Base-by-base conservation (phyloP, 2,888 invertebrate genomes). In the Itoplectis maculator region DNA sequence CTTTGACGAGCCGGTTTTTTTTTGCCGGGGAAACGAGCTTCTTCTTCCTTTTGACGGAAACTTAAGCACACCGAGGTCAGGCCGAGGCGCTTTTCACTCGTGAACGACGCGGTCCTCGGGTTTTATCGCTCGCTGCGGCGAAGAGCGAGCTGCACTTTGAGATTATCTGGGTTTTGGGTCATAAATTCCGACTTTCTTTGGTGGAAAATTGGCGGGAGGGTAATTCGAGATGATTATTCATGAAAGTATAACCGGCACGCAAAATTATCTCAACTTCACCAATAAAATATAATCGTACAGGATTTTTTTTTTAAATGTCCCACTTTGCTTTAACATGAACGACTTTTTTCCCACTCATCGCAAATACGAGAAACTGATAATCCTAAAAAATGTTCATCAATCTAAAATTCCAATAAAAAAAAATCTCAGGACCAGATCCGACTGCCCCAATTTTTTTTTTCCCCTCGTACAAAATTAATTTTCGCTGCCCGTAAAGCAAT, bases 11-110 rank as follows among this genome's bases (percentile, higher is more conserved):
- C 8, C 8, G n/a, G 15, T 40, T 37, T 15, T 37, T 37, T 40
- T 37, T 15, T 37, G 37, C 8, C n/a, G n/a, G 61, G 9, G 37
- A 61, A 61, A 40, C 40, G 9, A 61, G 37, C 37, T 61, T 61
- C 40, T 61, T 18, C 61, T 15, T 61, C 37, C n/a, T 40, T 61
- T 61, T 15, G 37, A 61, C 40, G 37, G 37, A 61, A 61, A 61
- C 18, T 61, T 18, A 6, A 40, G 37, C 40, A 37, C 35, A 37
- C 35, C 37, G 40, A 2, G 54, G 37, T 61, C 18, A 35, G n/a
- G 35, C 56, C 35, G 35, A 29, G 3, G 1, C 18, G 56, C 56
- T 35, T 59, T 59, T 59, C 13, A 54, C 54, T 54, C 23, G 29
- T 2, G 23, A n/a, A 2, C 13, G 45, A 0, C 1, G 45, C 11